phyloP scores from a whole-genome alignment of 1,140 invertebrate species.

The Mercenaria mercenaria region DNA sequence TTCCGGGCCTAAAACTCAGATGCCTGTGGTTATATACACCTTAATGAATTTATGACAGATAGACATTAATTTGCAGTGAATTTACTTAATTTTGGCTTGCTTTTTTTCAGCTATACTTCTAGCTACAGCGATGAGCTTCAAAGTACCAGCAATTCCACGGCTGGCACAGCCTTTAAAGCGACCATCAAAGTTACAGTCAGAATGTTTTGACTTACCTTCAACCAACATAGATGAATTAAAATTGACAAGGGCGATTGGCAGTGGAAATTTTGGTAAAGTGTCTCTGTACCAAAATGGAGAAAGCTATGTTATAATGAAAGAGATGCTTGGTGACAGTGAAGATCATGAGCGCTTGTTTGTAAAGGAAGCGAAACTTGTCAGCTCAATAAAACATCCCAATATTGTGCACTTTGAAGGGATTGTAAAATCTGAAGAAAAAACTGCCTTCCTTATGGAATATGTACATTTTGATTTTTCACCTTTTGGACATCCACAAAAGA shows the following conservation, averaged over 20 bases:
- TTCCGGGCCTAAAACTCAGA: too few species aligned
- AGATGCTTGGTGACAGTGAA: constrained; percentile 21
- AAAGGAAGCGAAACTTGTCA: constrained; percentile 3
- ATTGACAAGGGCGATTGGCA: constrained; percentile 8
- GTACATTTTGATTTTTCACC: not conserved
- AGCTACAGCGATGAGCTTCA: not conserved
- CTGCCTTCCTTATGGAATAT: constrained; percentile 33
- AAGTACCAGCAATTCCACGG: not conserved
- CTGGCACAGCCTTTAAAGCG: not conserved
- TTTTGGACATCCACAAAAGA: not conserved
- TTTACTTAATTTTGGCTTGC: too few species aligned
- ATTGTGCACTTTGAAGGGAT: constrained; percentile 4
- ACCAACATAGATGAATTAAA: not conserved
- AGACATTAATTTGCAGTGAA: too few species aligned
- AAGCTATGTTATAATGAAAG: not conserved
- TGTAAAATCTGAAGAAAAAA: not conserved
- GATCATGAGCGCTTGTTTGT: not conserved
- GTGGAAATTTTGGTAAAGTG: constrained; percentile 4
- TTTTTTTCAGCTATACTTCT: not conserved
- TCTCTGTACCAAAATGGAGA: constrained; percentile 5
- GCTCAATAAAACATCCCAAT: constrained; percentile 8
- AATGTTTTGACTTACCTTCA: not conserved
- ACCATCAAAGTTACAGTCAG: constrained; percentile 1
- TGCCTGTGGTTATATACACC: too few species aligned
- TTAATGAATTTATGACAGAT: too few species aligned